These are phyloP conservation scores for Corynorhinus townsendii DNA, from an alignment of 2,113 vertebrate species.

Conservation along the genomic window DNA sequence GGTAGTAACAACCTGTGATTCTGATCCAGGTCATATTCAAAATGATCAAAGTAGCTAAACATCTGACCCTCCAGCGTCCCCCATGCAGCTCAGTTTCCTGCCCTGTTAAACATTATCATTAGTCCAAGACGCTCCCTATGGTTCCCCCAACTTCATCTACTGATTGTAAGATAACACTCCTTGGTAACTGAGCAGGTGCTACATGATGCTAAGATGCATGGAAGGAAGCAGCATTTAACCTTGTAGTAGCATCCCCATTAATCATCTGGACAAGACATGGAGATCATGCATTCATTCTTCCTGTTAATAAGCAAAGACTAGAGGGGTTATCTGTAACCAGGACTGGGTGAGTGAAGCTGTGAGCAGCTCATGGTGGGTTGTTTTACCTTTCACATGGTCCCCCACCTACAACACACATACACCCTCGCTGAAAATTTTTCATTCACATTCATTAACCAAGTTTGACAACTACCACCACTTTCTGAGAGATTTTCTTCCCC, in stretches of 20 bases:
- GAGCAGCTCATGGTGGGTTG: conserved; percentile 58
- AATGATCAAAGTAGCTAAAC: background rate
- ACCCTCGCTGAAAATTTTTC: conserved; percentile 77
- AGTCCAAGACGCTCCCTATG: background rate
- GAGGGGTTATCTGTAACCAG: conserved; percentile 59
- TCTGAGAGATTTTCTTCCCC: conserved; percentile 59
- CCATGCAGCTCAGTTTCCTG: background rate
- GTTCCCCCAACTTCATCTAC: conserved; percentile 60
- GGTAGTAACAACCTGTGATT: background rate
- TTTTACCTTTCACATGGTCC: conserved; percentile 76
- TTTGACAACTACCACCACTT: conserved; percentile 67
- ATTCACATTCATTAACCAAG: conserved; percentile 57
- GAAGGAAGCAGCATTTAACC: conserved; percentile 75
- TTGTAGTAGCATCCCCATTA: conserved; percentile 79
- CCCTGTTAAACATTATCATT: background rate
- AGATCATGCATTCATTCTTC: conserved; percentile 77
- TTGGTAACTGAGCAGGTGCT: conserved; percentile 76
- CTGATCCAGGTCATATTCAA: background rate
- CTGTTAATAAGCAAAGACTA: conserved; percentile 80
- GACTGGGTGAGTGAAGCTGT: conserved; percentile 44
- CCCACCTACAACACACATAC: background rate
- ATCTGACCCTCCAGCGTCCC: background rate
- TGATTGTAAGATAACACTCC: conserved; percentile 72
- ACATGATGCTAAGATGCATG: conserved; percentile 69
- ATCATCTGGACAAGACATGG: conserved; percentile 80